Percentiles rank a stretch among this genome's conserved stretches.
phyloP scores from a whole-genome alignment of 1,140 invertebrate genomes.

The Zaprionus africanus region DNA sequence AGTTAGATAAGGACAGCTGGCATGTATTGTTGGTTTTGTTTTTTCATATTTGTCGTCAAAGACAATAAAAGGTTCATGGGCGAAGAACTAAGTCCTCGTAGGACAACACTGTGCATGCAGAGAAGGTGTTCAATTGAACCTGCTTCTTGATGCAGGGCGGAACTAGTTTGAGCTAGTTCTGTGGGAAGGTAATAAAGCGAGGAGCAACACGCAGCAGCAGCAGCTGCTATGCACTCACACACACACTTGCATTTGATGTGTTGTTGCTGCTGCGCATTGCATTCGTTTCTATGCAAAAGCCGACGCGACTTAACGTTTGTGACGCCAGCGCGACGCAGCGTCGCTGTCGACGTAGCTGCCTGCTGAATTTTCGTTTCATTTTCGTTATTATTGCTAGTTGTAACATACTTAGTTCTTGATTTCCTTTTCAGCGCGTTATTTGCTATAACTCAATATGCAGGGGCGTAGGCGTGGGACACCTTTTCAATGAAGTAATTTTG shows the following conservation, averaged over 20 bases:
- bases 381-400: conserved; percentile 56
- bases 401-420: conserved; percentile 55
- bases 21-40: neutral
- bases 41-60: neutral
- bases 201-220: conserved; percentile 20
- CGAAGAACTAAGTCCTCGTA: conserved; percentile 6
- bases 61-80: neutral
- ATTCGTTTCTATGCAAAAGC: conserved; percentile 55
- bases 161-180: conserved; percentile 50
- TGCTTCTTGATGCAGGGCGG: neutral
- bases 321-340: conserved; percentile 27
- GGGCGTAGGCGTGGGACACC: conserved; percentile 21
- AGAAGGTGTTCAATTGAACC: neutral
- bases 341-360: conserved; percentile 41
- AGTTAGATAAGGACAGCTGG: conserved; percentile 33
- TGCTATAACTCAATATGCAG: conserved; percentile 45
- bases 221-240: conserved; percentile 27
- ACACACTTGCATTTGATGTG: conserved; percentile 26
- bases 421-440: conserved; percentile 53
- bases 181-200: conserved; percentile 21
- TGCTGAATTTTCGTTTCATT: conserved; percentile 62
- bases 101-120: conserved; percentile 18
- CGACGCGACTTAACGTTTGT: conserved; percentile 1
- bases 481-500: neutral
- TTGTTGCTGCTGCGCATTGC: conserved; percentile 57